These are phyloP conservation scores for Chlamydotis undulata DNA, from an alignment of 2,113 vertebrate species.

Conservation along the genomic window DNA sequence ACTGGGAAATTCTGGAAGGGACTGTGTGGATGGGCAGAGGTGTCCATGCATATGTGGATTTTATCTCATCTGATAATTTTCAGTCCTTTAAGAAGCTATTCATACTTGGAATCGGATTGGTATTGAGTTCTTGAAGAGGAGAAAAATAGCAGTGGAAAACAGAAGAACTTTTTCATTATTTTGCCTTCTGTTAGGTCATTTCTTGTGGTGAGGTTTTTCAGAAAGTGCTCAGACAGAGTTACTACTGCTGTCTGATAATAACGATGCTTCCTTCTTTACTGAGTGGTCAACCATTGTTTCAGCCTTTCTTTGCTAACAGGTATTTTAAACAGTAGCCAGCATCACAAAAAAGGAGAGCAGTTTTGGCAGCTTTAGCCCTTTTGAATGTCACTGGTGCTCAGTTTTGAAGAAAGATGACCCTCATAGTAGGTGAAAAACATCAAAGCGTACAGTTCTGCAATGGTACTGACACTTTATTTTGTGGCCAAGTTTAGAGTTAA, in stretches of 20 bases:
- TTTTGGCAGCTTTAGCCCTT: neutral
- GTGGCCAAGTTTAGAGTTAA: neutral
- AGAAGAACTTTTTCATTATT: neutral
- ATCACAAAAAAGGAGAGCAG: neutral
- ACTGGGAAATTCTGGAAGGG: neutral
- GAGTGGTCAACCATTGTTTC: neutral
- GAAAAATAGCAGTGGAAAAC: neutral
- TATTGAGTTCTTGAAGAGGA: neutral
- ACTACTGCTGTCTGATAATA: neutral
- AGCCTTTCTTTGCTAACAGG: neutral
- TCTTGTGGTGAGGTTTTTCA: neutral
- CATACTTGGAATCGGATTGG: neutral
- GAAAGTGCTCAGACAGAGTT: neutral
- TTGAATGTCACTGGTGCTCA: neutral
- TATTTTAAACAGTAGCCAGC: neutral
- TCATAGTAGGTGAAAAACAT: neutral
- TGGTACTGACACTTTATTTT: neutral
- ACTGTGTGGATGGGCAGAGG: neutral
- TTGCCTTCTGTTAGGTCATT: neutral
- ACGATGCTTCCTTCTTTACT: neutral
- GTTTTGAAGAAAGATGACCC: neutral
- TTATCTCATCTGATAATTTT: neutral
- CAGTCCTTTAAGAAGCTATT: neutral
- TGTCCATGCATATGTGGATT: fast-evolving
- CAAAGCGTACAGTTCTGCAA: neutral